Percentiles rank a stretch among this genome's conserved stretches.
phyloP scores from a whole-genome alignment of 1,140 invertebrate species.

The Telenomus remus region DNA sequence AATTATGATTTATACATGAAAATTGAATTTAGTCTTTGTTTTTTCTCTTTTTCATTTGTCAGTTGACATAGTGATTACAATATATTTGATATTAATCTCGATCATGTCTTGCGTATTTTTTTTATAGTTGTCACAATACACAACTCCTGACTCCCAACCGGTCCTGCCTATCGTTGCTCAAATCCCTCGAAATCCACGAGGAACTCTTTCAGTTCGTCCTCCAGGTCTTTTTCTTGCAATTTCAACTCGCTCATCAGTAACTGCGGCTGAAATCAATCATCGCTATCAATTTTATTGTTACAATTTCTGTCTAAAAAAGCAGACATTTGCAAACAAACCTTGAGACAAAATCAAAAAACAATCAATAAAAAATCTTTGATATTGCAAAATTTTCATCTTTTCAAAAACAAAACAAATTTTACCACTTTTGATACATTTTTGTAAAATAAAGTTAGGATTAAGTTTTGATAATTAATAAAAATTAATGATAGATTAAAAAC shows the following conservation, averaged over 20 bases:
- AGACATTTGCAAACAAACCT: constrained; percentile 3
- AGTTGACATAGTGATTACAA: constrained; percentile 62
- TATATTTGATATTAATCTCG: constrained; percentile 75
- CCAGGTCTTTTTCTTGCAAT: constrained; percentile 43
- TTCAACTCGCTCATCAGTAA: constrained; percentile 32
- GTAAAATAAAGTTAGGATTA: background rate
- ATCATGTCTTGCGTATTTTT: constrained; percentile 47
- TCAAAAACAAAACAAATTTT: background rate
- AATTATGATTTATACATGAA: background rate
- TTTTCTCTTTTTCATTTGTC: background rate
- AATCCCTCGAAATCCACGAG: constrained; percentile 32
- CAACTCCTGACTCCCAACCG: background rate
- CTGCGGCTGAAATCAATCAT: constrained; percentile 36
- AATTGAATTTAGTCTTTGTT: background rate
- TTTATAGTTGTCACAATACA: too few species aligned
- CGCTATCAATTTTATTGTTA: constrained; percentile 20
- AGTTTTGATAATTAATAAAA: too few species aligned
- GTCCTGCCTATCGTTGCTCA: constrained; percentile 43
- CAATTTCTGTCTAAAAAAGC: constrained; percentile 13
- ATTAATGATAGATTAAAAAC: too few species aligned
- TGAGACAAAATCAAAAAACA: too few species aligned
- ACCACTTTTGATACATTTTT: background rate
- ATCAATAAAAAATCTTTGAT: too few species aligned
- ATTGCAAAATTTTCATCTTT: too few species aligned
- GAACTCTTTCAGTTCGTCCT: constrained; percentile 34